phyloP scores from a whole-genome alignment of 2,888 invertebrate species.

The Notodonta ziczac region DNA sequence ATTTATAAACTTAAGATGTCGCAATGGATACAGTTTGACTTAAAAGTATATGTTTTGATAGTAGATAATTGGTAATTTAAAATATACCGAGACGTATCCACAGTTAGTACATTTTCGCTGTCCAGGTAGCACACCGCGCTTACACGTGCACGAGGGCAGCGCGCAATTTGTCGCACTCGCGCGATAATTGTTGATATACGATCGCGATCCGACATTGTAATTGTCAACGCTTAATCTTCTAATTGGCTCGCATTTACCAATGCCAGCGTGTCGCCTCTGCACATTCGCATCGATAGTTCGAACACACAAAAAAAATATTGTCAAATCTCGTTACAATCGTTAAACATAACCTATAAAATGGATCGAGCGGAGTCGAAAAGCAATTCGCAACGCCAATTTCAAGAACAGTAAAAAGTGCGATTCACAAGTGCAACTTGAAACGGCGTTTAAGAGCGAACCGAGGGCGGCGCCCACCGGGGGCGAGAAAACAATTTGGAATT shows the following conservation, averaged over 20 bases:
- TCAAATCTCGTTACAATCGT: constrained; percentile 41
- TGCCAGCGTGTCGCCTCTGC: constrained; percentile 73
- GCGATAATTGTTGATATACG: constrained; percentile 85
- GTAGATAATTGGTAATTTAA: too few species aligned
- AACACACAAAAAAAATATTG: constrained; percentile 58
- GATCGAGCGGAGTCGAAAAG: constrained; percentile 69
- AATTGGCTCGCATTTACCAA: constrained; percentile 84
- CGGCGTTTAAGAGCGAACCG: constrained; percentile 83
- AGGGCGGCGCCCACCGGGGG: constrained; percentile 82
- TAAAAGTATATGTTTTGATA: too few species aligned
- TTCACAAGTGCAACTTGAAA: constrained; percentile 84
- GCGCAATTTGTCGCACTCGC: constrained; percentile 81
- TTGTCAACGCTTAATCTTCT: constrained; percentile 85
- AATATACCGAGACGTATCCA: constrained; percentile 24
- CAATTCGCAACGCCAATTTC: constrained; percentile 80
- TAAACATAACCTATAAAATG: constrained; percentile 59
- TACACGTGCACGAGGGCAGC: constrained; percentile 65
- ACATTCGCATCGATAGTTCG: constrained; percentile 62
- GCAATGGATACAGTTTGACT: too few species aligned
- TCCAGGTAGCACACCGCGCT: constrained; percentile 55
- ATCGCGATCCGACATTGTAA: constrained; percentile 81
- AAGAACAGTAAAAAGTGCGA: constrained; percentile 83
- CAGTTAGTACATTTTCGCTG: constrained; percentile 26
- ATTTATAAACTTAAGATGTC: too few species aligned
- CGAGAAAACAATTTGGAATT: constrained; percentile 84